phyloP scores from a whole-genome alignment of 2,888 invertebrate genomes.

The Dusona sp. region DNA sequence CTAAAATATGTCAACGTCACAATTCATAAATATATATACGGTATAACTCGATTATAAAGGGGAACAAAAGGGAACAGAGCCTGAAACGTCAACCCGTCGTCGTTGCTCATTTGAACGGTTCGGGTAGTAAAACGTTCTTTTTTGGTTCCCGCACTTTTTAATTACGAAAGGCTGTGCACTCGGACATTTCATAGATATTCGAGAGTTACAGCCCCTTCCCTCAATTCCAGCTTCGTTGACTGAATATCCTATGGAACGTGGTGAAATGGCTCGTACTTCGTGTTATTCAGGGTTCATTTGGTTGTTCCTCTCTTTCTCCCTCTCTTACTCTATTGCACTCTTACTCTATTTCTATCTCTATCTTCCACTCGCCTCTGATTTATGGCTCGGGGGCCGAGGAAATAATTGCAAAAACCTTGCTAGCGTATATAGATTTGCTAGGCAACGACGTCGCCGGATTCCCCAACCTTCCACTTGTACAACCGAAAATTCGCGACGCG shows the following conservation, averaged over 20 bases:
- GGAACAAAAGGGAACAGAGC: not conserved
- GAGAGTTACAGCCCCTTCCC: slow-evolving; percentile 41
- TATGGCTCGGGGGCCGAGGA: slow-evolving; percentile 74
- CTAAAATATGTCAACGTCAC: not conserved
- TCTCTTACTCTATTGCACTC: slow-evolving; percentile 42
- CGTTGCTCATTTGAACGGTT: slow-evolving; percentile 60
- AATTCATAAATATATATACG: not conserved
- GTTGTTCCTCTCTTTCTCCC: slow-evolving; percentile 30
- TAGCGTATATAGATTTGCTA: slow-evolving; percentile 27
- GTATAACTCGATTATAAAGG: not conserved
- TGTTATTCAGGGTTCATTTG: slow-evolving; percentile 70
- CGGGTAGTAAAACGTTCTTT: slow-evolving; percentile 57
- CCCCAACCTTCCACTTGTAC: slow-evolving; percentile 18
- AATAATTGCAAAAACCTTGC: slow-evolving; percentile 77
- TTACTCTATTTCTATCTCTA: slow-evolving; percentile 23
- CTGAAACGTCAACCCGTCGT: slow-evolving; percentile 39
- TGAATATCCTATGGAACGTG: slow-evolving; percentile 57
- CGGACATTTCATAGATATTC: slow-evolving; percentile 64
- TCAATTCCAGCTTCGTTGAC: slow-evolving; percentile 32
- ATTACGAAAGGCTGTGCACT: slow-evolving; percentile 65
- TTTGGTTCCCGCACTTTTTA: slow-evolving; percentile 53
- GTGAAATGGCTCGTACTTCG: slow-evolving; percentile 50
- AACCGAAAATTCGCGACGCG: slow-evolving; percentile 70
- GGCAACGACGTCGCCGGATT: slow-evolving; percentile 35
- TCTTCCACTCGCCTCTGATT: slow-evolving; percentile 73